Conservation (phyloP, 2,888 invertebrate species). For the Gymnocheta viridis region DNA sequence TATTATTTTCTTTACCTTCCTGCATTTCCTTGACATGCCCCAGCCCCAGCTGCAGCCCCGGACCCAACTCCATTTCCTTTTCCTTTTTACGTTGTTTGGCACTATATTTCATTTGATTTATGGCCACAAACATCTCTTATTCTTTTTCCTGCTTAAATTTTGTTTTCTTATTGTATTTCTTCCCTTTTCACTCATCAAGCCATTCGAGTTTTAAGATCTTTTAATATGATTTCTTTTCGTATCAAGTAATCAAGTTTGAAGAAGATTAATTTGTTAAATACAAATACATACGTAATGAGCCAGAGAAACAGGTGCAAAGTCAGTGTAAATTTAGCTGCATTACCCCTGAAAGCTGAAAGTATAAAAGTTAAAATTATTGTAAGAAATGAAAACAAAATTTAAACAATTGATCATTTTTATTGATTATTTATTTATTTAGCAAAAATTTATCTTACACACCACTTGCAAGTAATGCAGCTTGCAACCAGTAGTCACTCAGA, state of each 20-base stretch:
- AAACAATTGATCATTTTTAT: too few relatives aligned
- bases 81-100: conserved; percentile 72
- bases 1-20: conserved; percentile 61
- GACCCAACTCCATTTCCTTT: conserved; percentile 54
- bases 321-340: conserved; percentile 13
- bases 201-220: conserved; percentile 34
- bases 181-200: conserved; percentile 5
- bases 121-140: conserved; percentile 77
- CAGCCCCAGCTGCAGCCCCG: conserved; percentile 25
- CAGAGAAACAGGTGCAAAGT: conserved; percentile 19
- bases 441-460: too few relatives aligned
- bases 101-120: conserved; percentile 77
- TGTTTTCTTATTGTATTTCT: conserved; percentile 21
- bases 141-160: conserved; percentile 45
- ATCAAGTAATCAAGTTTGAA: conserved; percentile 37
- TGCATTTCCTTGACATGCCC: conserved; percentile 24
- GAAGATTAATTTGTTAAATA: conserved; percentile 49
- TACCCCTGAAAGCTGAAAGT: conserved; percentile 10
- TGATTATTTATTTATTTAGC: too few relatives aligned
- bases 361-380: background rate
- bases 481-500: too few relatives aligned
- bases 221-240: conserved; percentile 20
- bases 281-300: conserved; percentile 23
- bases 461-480: too few relatives aligned
- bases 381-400: too few relatives aligned